Percentiles rank a stretch among this genome's conserved stretches.
phyloP scores from a whole-genome alignment of 2,113 vertebrate genomes.

The Aepyceros melampus region DNA sequence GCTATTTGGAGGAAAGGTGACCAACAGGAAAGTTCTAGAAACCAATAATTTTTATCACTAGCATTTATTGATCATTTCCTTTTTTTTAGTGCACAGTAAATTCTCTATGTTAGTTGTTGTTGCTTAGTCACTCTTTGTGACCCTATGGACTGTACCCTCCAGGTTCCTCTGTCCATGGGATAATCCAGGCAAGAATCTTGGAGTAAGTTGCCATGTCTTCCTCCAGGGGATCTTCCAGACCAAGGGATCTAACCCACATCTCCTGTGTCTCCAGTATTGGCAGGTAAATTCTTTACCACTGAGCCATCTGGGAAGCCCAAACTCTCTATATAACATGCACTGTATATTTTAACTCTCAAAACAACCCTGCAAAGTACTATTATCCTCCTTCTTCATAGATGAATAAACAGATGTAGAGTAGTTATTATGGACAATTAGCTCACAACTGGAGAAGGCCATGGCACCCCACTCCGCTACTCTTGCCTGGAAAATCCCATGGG shows the following conservation, averaged over 20 bases:
- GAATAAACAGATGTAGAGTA: not conserved
- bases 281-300: not conserved
- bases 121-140: not conserved
- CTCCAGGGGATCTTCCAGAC: not conserved
- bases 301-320: not conserved
- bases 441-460: not conserved
- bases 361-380: not conserved
- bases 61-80: not conserved
- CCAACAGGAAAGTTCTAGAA: not conserved
- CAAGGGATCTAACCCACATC: not conserved
- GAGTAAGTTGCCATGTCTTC: not conserved
- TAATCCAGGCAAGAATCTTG: not conserved
- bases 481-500: too few species aligned
- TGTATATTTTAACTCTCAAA: not conserved
- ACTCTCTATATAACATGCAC: not conserved
- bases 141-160: not conserved
- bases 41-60: not conserved
- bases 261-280: not conserved
- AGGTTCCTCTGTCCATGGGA: not conserved
- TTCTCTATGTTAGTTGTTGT: not conserved
- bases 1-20: not conserved
- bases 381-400: not conserved
- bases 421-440: not conserved
- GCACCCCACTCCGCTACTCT: fast-evolving
- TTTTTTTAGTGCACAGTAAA: not conserved